Evolutionary conservation across 2,888 invertebrate genomes (phyloP).

Genomic region (Griposia aprilina): DNA sequence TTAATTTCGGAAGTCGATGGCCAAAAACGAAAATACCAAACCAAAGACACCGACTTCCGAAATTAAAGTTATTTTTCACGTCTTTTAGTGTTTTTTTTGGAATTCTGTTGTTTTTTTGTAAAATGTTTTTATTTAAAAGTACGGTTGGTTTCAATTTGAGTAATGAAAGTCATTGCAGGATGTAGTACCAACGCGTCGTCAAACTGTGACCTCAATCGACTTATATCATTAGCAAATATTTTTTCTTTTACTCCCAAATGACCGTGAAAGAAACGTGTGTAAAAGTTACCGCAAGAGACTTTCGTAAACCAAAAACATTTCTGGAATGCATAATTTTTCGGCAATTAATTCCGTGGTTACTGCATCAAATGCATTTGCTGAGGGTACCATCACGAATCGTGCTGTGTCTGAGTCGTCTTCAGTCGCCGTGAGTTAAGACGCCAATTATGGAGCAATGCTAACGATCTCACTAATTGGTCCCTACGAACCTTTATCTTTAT

Average conservation of each 20-base stretch:
- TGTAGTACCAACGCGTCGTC: constrained; percentile 15
- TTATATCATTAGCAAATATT: constrained; percentile 25
- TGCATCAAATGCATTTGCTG: constrained; percentile 66
- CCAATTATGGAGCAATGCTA: constrained; percentile 74
- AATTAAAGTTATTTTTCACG: no score
- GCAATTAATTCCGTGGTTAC: constrained; percentile 51
- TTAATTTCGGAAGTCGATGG: no score
- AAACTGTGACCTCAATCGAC: constrained; percentile 15
- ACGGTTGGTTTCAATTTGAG: constrained; percentile 34
- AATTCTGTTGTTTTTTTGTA: no score
- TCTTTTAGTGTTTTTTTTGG: no score
- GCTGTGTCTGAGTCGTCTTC: constrained; percentile 55
- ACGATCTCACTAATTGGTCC: constrained; percentile 74
- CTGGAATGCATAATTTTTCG: constrained; percentile 61
- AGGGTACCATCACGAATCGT: constrained; percentile 55
- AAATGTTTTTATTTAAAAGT: no score
- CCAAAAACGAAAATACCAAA: no score
- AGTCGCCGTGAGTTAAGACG: constrained; percentile 64
- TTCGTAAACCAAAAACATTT: constrained; percentile 44
- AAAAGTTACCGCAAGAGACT: constrained; percentile 29
- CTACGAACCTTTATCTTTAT: constrained; percentile 69
- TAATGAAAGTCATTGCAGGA: constrained; percentile 15
- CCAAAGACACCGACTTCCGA: no score
- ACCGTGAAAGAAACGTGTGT: constrained; percentile 38
- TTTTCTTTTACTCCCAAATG: constrained; percentile 4